Percentiles rank a stretch among this genome's conserved stretches.
Evolutionary conservation across 2,797 vertebrate species (phyloP).

Genomic region (Odontamblyopus lacepedii): DNA sequence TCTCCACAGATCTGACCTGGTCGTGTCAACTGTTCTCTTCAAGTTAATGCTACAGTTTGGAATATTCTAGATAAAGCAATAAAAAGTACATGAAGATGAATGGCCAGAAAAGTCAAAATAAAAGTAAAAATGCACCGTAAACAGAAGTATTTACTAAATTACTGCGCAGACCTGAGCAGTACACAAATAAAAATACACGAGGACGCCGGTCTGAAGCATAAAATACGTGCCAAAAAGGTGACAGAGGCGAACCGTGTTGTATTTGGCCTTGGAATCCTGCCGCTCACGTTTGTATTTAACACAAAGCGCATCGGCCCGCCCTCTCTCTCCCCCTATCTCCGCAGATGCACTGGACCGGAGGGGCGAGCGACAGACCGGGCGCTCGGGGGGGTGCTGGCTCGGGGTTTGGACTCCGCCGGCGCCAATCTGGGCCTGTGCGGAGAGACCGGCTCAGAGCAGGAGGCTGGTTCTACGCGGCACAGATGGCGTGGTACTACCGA

Average conservation of each 20-base stretch:
- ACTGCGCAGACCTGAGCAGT: background rate
- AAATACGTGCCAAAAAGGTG: slow-evolving; percentile 12
- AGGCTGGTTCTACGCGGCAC: slow-evolving; percentile 19
- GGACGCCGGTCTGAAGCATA: background rate
- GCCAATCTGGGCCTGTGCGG: slow-evolving; percentile 65
- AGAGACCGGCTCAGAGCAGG: slow-evolving; percentile 54
- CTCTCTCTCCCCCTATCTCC: slow-evolving; percentile 33
- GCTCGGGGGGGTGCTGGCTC: slow-evolving; percentile 51
- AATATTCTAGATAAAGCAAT: too few species aligned
- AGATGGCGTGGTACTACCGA: slow-evolving; percentile 55
- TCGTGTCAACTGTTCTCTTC: too few species aligned
- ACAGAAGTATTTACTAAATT: too few species aligned
- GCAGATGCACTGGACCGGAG: slow-evolving; percentile 27
- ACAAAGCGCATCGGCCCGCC: slow-evolving; percentile 14
- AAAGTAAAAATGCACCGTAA: too few species aligned
- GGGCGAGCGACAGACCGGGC: slow-evolving; percentile 68
- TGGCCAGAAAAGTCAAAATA: too few species aligned
- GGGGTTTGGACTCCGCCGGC: slow-evolving; percentile 48
- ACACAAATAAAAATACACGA: background rate
- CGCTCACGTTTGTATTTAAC: slow-evolving; percentile 11
- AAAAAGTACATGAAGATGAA: too few species aligned
- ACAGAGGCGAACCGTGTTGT: slow-evolving; percentile 6
- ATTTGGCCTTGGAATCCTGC: slow-evolving; percentile 15
- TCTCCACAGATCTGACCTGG: too few species aligned
- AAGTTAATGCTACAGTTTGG: too few species aligned